Base-by-base conservation (phyloP, 1,140 invertebrate genomes). In the Drosophila nigromelanica region DNA sequence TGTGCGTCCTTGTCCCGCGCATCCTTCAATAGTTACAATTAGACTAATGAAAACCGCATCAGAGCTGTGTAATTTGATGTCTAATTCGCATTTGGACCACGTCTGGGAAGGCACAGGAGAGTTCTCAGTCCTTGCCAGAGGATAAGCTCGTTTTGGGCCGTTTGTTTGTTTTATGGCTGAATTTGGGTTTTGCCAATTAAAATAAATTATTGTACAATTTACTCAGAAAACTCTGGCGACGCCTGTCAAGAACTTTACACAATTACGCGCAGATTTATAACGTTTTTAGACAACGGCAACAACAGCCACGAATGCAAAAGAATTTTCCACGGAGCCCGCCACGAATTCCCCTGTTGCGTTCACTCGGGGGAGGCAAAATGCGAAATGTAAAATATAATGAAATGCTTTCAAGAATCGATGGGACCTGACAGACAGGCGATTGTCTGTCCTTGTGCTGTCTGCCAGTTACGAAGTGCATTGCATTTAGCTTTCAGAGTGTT, bases 151-250 rank as follows among this genome's bases (percentile, higher is more conserved):
- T 45, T 37, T 61, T 40, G n/a, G 21, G 42, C 35, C 55, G 33
- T 48, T 69, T 63, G 62, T 58, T 82, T 64, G 58, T 66, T 59
- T 71, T 67, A 37, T 61, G 43, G 51, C 48, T 64, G 67, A 47
- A 51, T 73, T 80, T 73, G 72, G 64, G 69, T 62, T 70, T 80
- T 68, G 60, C 83, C 83, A 89, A 87, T 87, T 87, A 87, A 87
- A 89, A 87, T 82, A 87, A 82, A 87, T 87, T 87, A 89, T 89
- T 82, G 83, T 89, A 80, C 83, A 89, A 87, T 89, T 89, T 89
- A 69, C 35, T 24, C 62, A 18, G 64, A 71, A 61, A 80, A 73
- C 33, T 35, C 33, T 64, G 35, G 12, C 43, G 66, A 27, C 30
- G 47, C 40, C 39, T 56, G 64, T 56, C 52, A 56, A 30, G 42